Evolutionary conservation across 2,888 invertebrate species (phyloP), one percentile per base, ranked within the genome.

Genomic region (Dimorphilus gyrociliatus): DNA sequence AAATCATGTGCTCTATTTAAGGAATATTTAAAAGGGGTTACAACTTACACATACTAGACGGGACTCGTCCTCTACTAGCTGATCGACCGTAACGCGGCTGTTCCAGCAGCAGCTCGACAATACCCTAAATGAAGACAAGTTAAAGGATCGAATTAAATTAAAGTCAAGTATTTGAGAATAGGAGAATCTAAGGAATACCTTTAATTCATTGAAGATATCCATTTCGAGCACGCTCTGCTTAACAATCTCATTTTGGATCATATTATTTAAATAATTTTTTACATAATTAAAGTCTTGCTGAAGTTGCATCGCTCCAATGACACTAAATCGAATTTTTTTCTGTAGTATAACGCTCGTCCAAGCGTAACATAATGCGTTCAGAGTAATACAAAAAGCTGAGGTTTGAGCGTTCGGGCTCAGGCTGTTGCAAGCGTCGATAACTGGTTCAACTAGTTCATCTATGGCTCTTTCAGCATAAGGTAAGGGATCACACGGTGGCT

Each of bases 301-400:
- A 16, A 59, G 47, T 39, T 56, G 58, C 30, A 46, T 47, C 4
- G 59, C 59, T n/a, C 59, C 59, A 26, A 41, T 36, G 27, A 50
- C 42, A 36, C 59, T 59, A 38, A 60, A 60, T 27, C 48, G 48
- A 33, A 56, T 51, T 34, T 53, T 55, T 32, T 55, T 50, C 32
- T 46, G 44, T 27, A 57, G 46, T 19, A 60, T 53, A 29, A 45
- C 33, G 13, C 45, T 37, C 30, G 50, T 51, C 55, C 54, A 56
- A 4, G 57, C 51, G 24, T 55, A 50, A 41, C 54, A 53, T 23
- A 57, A 39, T 6, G 52, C 45, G 5, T 45, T 46, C 6, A 49
- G 46, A 24, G 51, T 51, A 35, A 49, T 40, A 29, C 55, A 51
- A 27, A 57, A 41, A 18, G 47, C 50, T 23, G 47, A 37, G 16